Base-by-base conservation (phyloP, 2,113 vertebrate species). In the Bufo gargarizans region DNA sequence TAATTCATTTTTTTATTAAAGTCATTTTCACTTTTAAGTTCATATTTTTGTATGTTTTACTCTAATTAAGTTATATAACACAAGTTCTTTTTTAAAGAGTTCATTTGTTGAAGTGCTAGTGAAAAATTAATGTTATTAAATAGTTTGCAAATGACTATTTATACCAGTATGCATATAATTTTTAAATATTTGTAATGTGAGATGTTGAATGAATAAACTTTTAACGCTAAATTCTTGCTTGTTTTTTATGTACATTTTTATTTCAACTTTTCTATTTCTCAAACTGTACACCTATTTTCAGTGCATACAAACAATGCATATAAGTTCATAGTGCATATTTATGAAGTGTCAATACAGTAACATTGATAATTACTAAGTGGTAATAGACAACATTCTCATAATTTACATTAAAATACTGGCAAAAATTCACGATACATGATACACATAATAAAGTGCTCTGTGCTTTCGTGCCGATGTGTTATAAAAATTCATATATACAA, bases 131-230 rank as follows among this genome's bases (percentile, higher is more conserved):
- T 99, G 98, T 99, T 99, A 99, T 99, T 99, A 97, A 97, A 98
- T 98, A 96, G 97, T 99, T 99, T 99, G 98, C 97, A 97, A 98
- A 98, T 98, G 97, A 99, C 97, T 99, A 97, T 99, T 99, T 99
- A 98, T 98, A 99, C 97, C 97, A 97, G 97, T 99, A 99, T 98
- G 97, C 98, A 97, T 99, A 98, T 99, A 98, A 97, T 98, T 99
- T 99, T 97, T 97, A 99, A 99, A 98, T 99, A 99, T 99, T 99
- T 99, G 98, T 99, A 99, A 99, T 97, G 98, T 99, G 97, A 99
- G 97, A 98, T 99, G 98, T 99, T 98, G 98, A 99, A 99, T 96
- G 97, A 99, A 99, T 99, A 99, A 99, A 97, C 96, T 98, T 96
- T 96, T 99, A 96, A 98, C 97, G 97, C 95, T 94, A 6, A 89